A percentile compares a stretch with the other conserved stretches of the same genome.
These are phyloP conservation scores for Nestor notabilis DNA, from an alignment of 2,113 vertebrate genomes.

Conservation along the genomic window DNA sequence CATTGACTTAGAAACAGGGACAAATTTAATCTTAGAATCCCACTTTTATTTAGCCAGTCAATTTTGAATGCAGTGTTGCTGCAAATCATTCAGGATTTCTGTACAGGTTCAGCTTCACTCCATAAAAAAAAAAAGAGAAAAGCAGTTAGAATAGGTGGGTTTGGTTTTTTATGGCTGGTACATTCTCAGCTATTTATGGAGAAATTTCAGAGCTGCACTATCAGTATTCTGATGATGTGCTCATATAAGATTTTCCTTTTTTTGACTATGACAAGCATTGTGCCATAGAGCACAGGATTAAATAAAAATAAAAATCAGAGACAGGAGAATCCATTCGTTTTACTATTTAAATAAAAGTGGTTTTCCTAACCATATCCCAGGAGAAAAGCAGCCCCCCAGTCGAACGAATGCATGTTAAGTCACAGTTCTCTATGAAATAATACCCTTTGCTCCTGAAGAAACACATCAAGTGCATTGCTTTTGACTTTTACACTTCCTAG, in stretches of 20 bases:
- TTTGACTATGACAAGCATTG: neutral
- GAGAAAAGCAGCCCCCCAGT: neutral
- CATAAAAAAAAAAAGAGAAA: neutral
- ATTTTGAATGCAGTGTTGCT: neutral
- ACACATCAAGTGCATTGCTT: neutral
- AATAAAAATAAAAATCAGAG: neutral
- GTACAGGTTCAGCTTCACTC: neutral
- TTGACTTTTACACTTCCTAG: neutral
- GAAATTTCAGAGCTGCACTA: neutral
- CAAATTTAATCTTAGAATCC: neutral
- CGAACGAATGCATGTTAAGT: neutral
- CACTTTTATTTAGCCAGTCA: neutral
- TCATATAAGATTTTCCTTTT: neutral
- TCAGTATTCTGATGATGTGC: neutral
- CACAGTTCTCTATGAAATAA: neutral
- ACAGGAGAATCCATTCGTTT: neutral
- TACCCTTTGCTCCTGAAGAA: neutral
- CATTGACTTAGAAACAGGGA: neutral
- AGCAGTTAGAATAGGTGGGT: fast-evolving
- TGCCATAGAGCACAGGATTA: neutral
- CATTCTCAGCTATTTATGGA: neutral
- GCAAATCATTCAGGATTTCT: neutral
- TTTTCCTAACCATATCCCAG: neutral
- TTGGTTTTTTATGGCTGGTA: neutral
- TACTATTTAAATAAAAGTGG: neutral